Conservation (phyloP, 2,888 invertebrate genomes). For the Thumatha senex region DNA sequence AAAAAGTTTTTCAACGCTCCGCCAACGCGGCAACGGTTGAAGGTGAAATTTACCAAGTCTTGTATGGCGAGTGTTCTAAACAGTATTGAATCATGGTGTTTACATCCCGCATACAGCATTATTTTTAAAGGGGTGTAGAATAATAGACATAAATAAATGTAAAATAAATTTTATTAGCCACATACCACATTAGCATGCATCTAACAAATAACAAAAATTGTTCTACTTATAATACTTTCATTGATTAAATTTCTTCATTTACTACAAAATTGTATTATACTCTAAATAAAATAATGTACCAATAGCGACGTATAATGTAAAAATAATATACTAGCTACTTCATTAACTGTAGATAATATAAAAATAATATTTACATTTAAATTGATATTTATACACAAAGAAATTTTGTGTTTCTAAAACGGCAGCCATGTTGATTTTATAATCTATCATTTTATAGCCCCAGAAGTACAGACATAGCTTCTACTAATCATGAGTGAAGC, state of each 20-base stretch:
- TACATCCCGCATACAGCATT: too few relatives aligned
- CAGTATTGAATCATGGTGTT: too few relatives aligned
- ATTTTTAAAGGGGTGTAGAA: neutral
- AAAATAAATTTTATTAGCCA: slow-evolving; percentile 59
- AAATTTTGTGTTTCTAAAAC: too few relatives aligned
- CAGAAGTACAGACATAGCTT: too few relatives aligned
- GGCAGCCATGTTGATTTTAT: too few relatives aligned
- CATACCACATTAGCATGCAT: slow-evolving; percentile 53
- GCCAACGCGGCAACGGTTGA: too few relatives aligned
- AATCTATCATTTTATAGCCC: too few relatives aligned
- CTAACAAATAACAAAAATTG: slow-evolving; percentile 72
- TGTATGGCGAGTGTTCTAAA: too few relatives aligned
- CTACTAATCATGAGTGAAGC: too few relatives aligned
- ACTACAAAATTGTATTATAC: slow-evolving; percentile 13
- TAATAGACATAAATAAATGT: slow-evolving; percentile 16
- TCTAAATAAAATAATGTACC: slow-evolving; percentile 5
- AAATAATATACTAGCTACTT: slow-evolving; percentile 8
- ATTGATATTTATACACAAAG: too few relatives aligned
- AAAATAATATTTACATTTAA: neutral
- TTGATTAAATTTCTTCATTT: slow-evolving; percentile 19
- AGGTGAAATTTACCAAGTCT: too few relatives aligned
- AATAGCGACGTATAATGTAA: slow-evolving; percentile 21
- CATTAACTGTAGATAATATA: neutral
- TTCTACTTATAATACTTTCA: slow-evolving; percentile 54
- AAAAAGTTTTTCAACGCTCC: too few relatives aligned